Base-by-base conservation (phyloP, 2,113 vertebrate species). In the Zosterops lateralis region DNA sequence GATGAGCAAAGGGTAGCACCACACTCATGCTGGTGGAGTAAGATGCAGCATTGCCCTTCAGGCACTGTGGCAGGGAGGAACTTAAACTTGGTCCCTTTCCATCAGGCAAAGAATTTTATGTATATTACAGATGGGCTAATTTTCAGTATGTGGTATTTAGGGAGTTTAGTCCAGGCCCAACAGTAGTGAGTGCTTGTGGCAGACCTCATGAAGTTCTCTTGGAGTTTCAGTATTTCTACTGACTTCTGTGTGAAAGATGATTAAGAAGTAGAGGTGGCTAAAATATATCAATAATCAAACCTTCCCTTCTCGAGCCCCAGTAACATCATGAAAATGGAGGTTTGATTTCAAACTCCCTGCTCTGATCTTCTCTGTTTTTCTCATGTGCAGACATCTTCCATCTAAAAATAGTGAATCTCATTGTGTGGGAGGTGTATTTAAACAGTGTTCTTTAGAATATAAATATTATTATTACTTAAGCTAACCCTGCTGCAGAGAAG, bases 401-500 rank as follows among this genome's bases (percentile, higher is more conserved):
- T 73, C 89, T 84, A 90, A 94, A 95, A 91, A 84, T 90, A 93
- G 91, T 85, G 61, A 84, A 84, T 57, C 57, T 92, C 57, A 34
- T 92, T 78, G 86, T 81, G 91, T 94, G 86, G 95, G 96, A 95
- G 68, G 85, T 93, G 68, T 93, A 53, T 90, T 94, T 95, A 92
- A 86, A 92, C 82, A 84, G n/a, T 53, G 31, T 86, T 90, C 92
- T 92, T 93, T 61, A 57, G 48, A 88, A 80, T 32, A 85, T 93
- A 96, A 97, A 95, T 95, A 90, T 94, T 96, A 93, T 91, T 92
- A 90, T 93, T 95, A 80, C 76, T 95, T 77, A 91, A 95, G 58
- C 84, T 92, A 88, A 88, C 79, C 44, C 85, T 74, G 61, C 64
- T 86, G 48, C 32, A 67, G 82, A 81, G 75, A 83, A 80, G 64